Evolutionary conservation across 2,888 invertebrate genomes (phyloP), one percentile per base, ranked within the genome.

Genomic region (Epiblema foenella): DNA sequence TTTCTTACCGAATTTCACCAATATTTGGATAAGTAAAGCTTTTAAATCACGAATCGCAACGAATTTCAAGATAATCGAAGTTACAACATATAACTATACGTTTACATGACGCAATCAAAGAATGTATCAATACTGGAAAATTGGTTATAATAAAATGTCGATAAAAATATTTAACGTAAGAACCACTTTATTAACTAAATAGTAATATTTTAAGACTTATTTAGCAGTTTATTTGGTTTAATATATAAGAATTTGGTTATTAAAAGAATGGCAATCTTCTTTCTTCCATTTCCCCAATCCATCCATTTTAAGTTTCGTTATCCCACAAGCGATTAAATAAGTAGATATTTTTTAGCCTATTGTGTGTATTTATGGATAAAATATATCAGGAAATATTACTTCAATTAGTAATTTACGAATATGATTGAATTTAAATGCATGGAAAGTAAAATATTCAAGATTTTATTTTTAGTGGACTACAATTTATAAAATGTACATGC

Each of bases 91-190:
- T 84, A 87, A 78, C 83, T 87, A 85, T 86, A 86, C 84, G 83
- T 87, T 90, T 89, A 88, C 88, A 89, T 93, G 93, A 93, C 93
- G 93, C 93, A 93, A 93, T 93, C 93, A 88, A 78, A 85, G 80
- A 86, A 90, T 82, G 81, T 87, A 88, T 81, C 88, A 82, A 86
- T 85, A 87, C 84, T 86, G 87, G 81, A 83, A 83, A 84, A 84
- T 83, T 81, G 85, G 89, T 85, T 87, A 91, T 90, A 90, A 91
- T 89, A 89, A 89, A 87, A 80, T 83, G 75, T 75, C 79, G 66
- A 74, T 49, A 75, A 78, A 79, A 81, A 81, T 79, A 79, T 75
- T 69, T 24, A 74, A 79, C 74, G 69, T 79, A 83, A 86, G 80
- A 73, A 88, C 87, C 82, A 78, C 74, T 75, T 76, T 76, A 75